Evolutionary conservation across 2,113 vertebrate species (phyloP).

Genomic region (Ploceus nigricollis): DNA sequence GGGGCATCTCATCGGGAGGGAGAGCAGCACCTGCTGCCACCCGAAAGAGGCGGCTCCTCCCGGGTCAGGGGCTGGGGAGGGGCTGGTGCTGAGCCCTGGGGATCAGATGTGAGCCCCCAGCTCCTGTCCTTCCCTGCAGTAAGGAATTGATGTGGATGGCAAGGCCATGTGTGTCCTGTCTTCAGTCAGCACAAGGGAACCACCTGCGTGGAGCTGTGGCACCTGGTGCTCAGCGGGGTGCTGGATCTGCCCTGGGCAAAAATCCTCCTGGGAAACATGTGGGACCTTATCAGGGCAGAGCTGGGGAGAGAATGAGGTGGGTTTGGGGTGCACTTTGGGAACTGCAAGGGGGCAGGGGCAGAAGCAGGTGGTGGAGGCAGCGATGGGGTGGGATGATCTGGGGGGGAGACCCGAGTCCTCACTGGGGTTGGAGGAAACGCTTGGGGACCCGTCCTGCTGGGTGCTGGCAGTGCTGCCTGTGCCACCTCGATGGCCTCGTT

Average conservation of each 20-base stretch:
- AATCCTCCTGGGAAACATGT: not conserved
- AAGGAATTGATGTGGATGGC: not conserved
- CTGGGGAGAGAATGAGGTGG: not conserved
- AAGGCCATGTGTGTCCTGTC: not conserved
- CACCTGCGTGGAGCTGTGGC: rapidly evolving
- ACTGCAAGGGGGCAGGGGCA: not conserved
- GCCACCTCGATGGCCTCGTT: not conserved
- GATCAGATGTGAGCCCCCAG: not conserved
- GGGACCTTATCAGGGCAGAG: not conserved
- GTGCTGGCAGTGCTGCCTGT: not conserved
- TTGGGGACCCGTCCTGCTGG: not conserved
- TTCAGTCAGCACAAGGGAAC: not conserved
- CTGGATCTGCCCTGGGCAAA: not conserved
- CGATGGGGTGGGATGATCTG: rapidly evolving
- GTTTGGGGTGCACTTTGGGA: not conserved
- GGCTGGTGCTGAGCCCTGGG: rapidly evolving
- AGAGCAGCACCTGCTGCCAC: not conserved
- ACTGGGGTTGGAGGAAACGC: rapidly evolving
- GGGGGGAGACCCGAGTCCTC: rapidly evolving
- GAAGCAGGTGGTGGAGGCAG: not conserved
- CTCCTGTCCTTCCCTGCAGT: rapidly evolving
- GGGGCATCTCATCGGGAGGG: not conserved
- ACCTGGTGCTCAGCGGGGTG: not conserved
- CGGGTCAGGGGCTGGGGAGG: not conserved
- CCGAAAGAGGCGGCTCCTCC: not conserved